A percentile compares a stretch with the other conserved stretches of the same genome.
These are phyloP conservation scores for Plodia interpunctella DNA, from an alignment of 1,140 invertebrate genomes.

Conservation along the genomic window DNA sequence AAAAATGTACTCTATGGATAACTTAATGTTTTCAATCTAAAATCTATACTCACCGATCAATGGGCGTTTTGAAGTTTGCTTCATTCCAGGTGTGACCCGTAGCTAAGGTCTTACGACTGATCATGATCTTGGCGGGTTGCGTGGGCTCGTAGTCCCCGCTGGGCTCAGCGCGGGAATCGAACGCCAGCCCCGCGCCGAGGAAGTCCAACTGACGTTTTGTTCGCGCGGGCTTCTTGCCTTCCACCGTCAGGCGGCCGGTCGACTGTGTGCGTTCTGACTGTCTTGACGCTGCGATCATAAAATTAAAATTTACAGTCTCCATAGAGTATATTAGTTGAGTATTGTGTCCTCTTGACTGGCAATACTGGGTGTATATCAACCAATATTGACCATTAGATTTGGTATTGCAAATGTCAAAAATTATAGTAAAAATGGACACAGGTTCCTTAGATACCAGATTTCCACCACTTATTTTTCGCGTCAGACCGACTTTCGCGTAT, in stretches of 20 bases:
- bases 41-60: conserved; percentile 57
- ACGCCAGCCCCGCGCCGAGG: conserved; percentile 49
- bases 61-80: conserved; percentile 66
- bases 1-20: too few relatives aligned
- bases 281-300: conserved; percentile 46
- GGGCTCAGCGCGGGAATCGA: conserved; percentile 42
- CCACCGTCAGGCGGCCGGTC: conserved; percentile 38
- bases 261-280: conserved; percentile 54
- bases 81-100: conserved; percentile 71
- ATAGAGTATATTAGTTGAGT: too few relatives aligned
- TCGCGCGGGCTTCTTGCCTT: conserved; percentile 40
- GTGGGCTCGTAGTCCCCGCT: conserved; percentile 53
- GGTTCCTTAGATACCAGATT: too few relatives aligned
- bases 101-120: conserved; percentile 64
- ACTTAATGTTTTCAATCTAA: too few relatives aligned
- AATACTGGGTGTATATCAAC: too few relatives aligned
- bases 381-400: too few relatives aligned
- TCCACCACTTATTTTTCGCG: too few relatives aligned
- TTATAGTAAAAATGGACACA: too few relatives aligned
- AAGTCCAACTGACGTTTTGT: conserved; percentile 63
- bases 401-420: too few relatives aligned
- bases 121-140: conserved; percentile 64
- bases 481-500: too few relatives aligned
- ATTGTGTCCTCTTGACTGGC: too few relatives aligned
- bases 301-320: too few relatives aligned